Evolutionary conservation across 2,888 invertebrate genomes (phyloP), one percentile per base, ranked within the genome.

Genomic region (Euproctis similis): DNA sequence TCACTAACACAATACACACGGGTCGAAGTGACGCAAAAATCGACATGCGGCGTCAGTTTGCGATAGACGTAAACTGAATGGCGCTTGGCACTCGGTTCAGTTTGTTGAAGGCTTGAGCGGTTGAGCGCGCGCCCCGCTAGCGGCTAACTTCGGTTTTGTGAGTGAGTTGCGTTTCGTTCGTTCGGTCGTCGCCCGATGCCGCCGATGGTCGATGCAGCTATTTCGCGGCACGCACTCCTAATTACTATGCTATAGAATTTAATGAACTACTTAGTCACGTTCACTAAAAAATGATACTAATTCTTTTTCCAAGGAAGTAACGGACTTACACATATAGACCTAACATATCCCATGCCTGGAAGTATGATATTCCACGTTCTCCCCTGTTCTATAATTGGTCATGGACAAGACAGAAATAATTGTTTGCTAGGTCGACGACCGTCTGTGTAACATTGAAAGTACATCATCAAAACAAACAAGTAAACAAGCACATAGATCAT

Each of bases 1-100:
- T 53, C 78, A 81, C 77, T 71, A 74, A 65, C 78, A 80, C 81
- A 68, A 71, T 72, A 64, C 69, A 78, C 76, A 61, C 80, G 78
- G 69, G 31, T 46, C 66, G 67, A 68, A 59, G 62, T 50, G 56
- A 58, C 65, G 62, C 62, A 62, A 60, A 59, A 62, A 58, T 53
- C 68, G 76, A 81, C 82, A 74, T 75, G 70, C 75, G 55, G 42
- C 62, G 55, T 54, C 64, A 57, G 53, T 55, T 63, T 56, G 53
- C 65, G 70, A 61, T 59, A 48, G 64, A 67, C 66, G 76, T 82
- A 81, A 76, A 82, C 84, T 82, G 77, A 74, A 58, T 47, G 64
- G 44, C 70, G 77, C 75, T 77, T 75, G 76, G 61, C 46, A 68
- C 70, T 68, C 46, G 46, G 58, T 78, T 76, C 75, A 66, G 50